Evolutionary conservation across 2,113 vertebrate genomes (phyloP), one percentile per base, ranked within the genome.

Genomic region (Actenoides hombroni): DNA sequence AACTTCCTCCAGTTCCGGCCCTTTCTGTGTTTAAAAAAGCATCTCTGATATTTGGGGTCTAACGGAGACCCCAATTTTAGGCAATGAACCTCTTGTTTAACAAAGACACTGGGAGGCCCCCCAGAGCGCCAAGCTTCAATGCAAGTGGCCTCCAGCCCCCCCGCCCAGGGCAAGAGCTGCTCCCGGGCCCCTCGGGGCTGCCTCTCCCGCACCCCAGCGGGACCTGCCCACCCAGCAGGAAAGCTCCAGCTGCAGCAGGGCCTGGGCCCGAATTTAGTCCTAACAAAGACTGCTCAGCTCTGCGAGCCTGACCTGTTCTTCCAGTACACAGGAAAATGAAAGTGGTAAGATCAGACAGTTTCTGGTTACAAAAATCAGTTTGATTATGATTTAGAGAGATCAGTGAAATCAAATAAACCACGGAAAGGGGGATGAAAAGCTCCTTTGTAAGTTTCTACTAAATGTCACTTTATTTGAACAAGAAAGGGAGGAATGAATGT

Each of bases 281-380:
- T 48, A 3, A 49, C 42, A 6, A 29, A 56, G 39, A 13, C 37
- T 4, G 8, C 1, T 2, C 40, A 40, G 77, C 49, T 70, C 77
- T 11, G 42, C 54, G 3, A 71, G 78, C 37, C 48, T n/a, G 46
- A 57, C 3, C 75, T 4, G 29, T 28, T 83, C 63, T 25, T 60
- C 46, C 59, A 44, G 26, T 17, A 67, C 33, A 37, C 31, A 10
- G 42, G 24, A 68, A 75, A 88, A 94, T 82, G 75, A 60, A 78
- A 92, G 46, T 4, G 5, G 17, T 15, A 11, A 71, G 90, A 95
- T 92, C 87, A 82, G 33, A 82, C 35, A 37, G 69, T 44, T 76
- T 85, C 81, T 84, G 67, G 69, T 87, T 79, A 92, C 81, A 92
- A 89, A 95, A 95, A 81, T 76, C 84, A 87, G 94, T 92, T 96